Conservation (phyloP, 2,888 invertebrate genomes). For the Monoplex corrugatus region DNA sequence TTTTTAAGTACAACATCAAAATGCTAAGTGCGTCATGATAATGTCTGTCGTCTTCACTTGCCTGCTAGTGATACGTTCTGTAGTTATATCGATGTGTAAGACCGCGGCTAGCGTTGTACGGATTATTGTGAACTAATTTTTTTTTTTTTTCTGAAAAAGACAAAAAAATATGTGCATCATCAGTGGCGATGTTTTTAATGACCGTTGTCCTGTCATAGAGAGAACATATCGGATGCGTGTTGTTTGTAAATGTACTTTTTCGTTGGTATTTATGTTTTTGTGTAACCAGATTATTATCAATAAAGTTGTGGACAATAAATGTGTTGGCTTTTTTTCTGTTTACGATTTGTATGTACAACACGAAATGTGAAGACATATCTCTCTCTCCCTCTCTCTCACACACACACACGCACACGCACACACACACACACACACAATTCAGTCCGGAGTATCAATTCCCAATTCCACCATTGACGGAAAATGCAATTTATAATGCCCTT, state of each 20-base stretch:
- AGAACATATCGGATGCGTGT: neutral
- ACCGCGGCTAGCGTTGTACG: no score
- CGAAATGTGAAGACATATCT: neutral
- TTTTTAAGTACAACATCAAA: no score
- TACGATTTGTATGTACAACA: neutral
- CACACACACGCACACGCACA: no score
- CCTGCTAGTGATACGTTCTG: no score
- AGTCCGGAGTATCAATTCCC: no score
- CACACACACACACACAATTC: no score
- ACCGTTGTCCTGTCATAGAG: neutral
- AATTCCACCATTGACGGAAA: no score
- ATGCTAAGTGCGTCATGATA: no score
- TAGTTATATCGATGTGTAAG: no score
- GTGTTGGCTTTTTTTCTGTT: neutral
- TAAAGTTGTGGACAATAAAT: constrained; percentile 9
- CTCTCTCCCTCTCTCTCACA: neutral
- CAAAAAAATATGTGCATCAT: neutral
- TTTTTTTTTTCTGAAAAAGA: neutral
- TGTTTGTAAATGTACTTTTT: neutral
- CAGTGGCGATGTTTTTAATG: neutral
- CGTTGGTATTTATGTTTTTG: neutral
- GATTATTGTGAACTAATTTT: neutral
- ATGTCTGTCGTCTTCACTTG: no score
- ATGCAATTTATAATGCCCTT: no score
- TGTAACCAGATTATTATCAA: neutral